These are phyloP conservation scores for Prionchulus punctatus DNA, from an alignment of 2,888 invertebrate species.

Conservation along the genomic window DNA sequence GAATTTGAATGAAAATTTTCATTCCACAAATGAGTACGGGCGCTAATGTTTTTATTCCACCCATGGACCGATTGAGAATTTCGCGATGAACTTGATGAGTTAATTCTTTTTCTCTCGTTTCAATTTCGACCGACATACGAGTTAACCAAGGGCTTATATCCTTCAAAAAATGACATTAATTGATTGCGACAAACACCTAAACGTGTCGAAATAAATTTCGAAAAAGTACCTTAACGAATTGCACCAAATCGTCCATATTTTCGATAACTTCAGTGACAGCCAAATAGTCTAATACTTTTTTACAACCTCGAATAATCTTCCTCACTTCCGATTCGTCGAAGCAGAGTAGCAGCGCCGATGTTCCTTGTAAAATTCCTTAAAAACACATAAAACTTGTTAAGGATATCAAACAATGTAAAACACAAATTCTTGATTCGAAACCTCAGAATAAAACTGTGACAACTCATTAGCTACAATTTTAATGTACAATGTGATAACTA, in stretches of 20 bases:
- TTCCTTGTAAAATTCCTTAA: slow-evolving; percentile 76
- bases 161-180: slow-evolving; percentile 20
- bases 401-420: no score
- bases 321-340: slow-evolving; percentile 96
- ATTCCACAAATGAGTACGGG: slow-evolving; percentile 91
- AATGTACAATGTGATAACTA: no score
- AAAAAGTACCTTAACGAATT: slow-evolving; percentile 59
- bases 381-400: no score
- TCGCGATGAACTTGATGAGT: slow-evolving; percentile 92
- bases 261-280: slow-evolving; percentile 93
- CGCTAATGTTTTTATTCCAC: slow-evolving; percentile 79
- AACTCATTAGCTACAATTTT: no score
- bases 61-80: slow-evolving; percentile 68
- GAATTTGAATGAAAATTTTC: slow-evolving; percentile 93
- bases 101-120: slow-evolving; percentile 70
- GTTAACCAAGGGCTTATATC: slow-evolving; percentile 39
- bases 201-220: not conserved
- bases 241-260: slow-evolving; percentile 85
- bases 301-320: slow-evolving; percentile 88
- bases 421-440: no score
- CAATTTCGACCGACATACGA: slow-evolving; percentile 66
- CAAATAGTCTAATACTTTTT: slow-evolving; percentile 80
- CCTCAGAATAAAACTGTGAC: no score
- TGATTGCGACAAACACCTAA: not conserved
- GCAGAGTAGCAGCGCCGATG: slow-evolving; percentile 78